Evolutionary conservation across 2,797 vertebrate species (phyloP), one percentile per base, ranked within the genome.

Genomic region (Myripristis jacobus): DNA sequence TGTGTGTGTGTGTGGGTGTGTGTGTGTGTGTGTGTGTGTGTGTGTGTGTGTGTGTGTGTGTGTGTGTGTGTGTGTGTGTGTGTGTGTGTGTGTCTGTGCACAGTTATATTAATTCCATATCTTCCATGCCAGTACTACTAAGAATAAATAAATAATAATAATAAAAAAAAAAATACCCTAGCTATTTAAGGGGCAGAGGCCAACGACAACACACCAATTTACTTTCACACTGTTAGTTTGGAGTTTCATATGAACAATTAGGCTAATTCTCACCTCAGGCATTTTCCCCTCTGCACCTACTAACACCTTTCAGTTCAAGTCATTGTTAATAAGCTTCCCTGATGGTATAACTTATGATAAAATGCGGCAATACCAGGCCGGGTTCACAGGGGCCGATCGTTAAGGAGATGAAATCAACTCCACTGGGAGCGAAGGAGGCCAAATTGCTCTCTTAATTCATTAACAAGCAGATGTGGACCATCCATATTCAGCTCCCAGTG

Each of bases 401-500:
- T 91, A 92, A 93, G 82, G 78, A 92, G 89, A 90, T 88, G 73
- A 85, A 89, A 90, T 92, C 78, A 85, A 87, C 73, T 92, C 91
- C 70, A 67, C 58, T 15, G 85, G 82, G 88, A 90, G 77, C 48
- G 2, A 11, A 79, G 79, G 36, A 85, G 75, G 64, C 61, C 77
- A 88, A 91, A 91, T 90, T 88, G 88, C 88, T 92, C 89, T 84
- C 90, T 87, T 89, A 92, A 91, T 91, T 92, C 87, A 91, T 94
- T 94, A 92, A 88, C 80, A 89, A 88, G 91, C 88, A 89, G 89
- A 92, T 90, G 85, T 86, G 79, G 76, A 80, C 82, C 77, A 83
- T 90, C 86, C 85, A 83, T 87, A 84, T 90, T 83, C 70, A 64
- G 59, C 54, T 80, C 83, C 85, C 77, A 15, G 56, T 74, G 71